These are phyloP conservation scores for Holacanthus passer DNA, from an alignment of 2,113 vertebrate species.

Conservation along the genomic window DNA sequence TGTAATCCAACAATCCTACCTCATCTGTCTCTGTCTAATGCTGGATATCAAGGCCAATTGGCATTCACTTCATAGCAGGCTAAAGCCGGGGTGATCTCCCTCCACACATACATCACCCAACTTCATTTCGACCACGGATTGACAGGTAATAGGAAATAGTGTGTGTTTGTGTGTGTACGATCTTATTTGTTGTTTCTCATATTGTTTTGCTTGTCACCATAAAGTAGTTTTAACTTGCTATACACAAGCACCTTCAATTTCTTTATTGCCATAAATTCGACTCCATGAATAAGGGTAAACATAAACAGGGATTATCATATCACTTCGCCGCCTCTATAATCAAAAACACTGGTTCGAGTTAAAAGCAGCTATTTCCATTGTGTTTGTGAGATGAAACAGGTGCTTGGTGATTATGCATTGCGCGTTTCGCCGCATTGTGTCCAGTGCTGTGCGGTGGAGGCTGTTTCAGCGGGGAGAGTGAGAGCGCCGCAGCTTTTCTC, in stretches of 20 bases:
- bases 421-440: background rate
- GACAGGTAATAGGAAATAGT: constrained; percentile 14
- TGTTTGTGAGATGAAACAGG: constrained; percentile 14
- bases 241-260: background rate
- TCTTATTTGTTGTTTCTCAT: constrained; percentile 9
- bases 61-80: constrained; percentile 43
- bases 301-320: background rate
- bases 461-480: constrained; percentile 35
- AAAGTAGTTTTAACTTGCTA: too few relatives aligned
- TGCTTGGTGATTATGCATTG: constrained; percentile 1
- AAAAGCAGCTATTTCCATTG: constrained; percentile 23
- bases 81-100: constrained; percentile 45
- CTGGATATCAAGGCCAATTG: constrained; percentile 50
- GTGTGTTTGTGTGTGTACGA: background rate
- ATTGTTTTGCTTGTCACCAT: too few relatives aligned
- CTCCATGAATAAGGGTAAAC: background rate
- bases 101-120: constrained; percentile 28
- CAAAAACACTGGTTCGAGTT: constrained; percentile 5
- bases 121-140: constrained; percentile 48
- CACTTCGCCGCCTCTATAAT: background rate
- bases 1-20: constrained; percentile 63
- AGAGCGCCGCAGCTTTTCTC: constrained; percentile 21
- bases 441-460: background rate
- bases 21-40: constrained; percentile 58
- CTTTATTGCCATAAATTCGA: background rate